Conservation (phyloP, 1,140 invertebrate species). For the Neotoxoptera formosana region DNA sequence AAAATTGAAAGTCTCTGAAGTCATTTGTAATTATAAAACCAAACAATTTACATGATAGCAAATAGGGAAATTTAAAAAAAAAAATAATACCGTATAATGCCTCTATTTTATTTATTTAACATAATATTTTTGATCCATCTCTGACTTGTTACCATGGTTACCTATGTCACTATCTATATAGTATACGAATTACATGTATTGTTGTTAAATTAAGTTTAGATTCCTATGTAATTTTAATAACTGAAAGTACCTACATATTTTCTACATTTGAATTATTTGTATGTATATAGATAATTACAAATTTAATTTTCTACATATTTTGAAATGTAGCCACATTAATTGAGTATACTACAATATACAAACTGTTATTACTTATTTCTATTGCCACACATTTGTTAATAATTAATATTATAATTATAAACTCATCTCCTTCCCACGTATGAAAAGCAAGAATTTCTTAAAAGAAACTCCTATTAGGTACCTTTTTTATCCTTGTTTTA, state of each 20-base stretch:
- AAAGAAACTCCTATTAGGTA: neutral
- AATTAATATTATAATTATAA: neutral
- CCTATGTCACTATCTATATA: neutral
- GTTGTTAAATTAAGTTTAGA: neutral
- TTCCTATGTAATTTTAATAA: neutral
- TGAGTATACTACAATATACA: neutral
- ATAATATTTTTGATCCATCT: no score
- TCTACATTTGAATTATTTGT: neutral
- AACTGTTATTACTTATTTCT: neutral
- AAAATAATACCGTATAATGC: no score
- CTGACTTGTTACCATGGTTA: neutral
- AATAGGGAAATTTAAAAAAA: no score
- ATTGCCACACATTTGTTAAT: neutral
- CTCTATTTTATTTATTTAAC: no score
- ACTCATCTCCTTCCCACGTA: neutral
- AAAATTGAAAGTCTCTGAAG: neutral
- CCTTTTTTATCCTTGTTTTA: neutral
- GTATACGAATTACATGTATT: neutral
- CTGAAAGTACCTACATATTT: neutral
- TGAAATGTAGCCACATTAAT: neutral
- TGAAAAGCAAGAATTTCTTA: neutral
- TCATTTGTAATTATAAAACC: neutral
- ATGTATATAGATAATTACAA: neutral
- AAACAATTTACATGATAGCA: neutral
- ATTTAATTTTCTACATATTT: neutral